phyloP scores from a whole-genome alignment of 2,113 vertebrate species.

The Scomber scombrus region DNA sequence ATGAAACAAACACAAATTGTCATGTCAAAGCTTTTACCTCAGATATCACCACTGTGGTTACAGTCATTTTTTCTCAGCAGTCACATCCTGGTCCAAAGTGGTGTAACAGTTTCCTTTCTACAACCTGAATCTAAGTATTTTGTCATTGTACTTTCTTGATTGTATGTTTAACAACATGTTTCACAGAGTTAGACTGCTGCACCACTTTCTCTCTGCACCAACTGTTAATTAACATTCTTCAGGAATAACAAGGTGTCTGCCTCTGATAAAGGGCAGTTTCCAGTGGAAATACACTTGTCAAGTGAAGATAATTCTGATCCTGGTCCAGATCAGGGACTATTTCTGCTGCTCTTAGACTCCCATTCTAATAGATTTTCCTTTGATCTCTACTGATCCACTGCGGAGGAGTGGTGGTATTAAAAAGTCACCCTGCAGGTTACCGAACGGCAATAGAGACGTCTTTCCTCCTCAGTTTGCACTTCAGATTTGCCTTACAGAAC shows the following conservation, averaged over 20 bases:
- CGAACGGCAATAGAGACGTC: constrained; percentile 55
- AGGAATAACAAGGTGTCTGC: constrained; percentile 12
- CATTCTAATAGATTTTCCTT: constrained; percentile 52
- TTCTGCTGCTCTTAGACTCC: constrained; percentile 42
- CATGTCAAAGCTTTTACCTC: not conserved
- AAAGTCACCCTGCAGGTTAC: constrained; percentile 67
- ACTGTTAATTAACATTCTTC: constrained; percentile 33
- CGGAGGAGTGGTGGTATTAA: constrained; percentile 43
- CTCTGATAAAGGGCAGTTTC: constrained; percentile 30
- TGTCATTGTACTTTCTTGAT: not conserved
- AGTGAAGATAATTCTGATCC: constrained; percentile 56
- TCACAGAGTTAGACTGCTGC: not conserved
- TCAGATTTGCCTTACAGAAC: constrained; percentile 1
- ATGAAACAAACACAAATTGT: constrained; percentile 1
- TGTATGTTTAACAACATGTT: not conserved
- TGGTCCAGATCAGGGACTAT: constrained; percentile 42
- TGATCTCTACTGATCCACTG: constrained; percentile 69
- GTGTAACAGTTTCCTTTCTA: not conserved
- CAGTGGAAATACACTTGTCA: constrained; percentile 56
- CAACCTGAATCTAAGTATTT: not conserved
- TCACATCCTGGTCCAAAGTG: not conserved
- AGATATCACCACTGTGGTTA: not conserved
- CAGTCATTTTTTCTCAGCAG: not conserved
- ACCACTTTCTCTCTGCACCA: not conserved
- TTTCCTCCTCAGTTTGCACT: not conserved